phyloP scores from a whole-genome alignment of 2,888 invertebrate genomes.

The Synergus umbraculus region DNA sequence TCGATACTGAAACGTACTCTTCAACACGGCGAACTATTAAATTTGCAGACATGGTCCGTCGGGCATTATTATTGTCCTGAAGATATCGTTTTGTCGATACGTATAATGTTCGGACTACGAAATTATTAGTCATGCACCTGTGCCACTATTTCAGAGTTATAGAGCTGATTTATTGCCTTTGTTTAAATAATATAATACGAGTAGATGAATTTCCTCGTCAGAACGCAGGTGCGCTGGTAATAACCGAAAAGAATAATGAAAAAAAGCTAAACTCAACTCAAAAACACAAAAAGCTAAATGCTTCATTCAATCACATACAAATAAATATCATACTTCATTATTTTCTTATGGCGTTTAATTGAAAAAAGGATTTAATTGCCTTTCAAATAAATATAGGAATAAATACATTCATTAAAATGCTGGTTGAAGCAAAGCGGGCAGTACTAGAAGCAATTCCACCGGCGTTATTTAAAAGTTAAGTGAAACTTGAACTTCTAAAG shows the following conservation, averaged over 20 bases:
- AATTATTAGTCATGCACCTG: slow-evolving; percentile 36
- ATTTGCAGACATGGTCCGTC: slow-evolving; percentile 6
- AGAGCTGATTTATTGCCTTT: slow-evolving; percentile 27
- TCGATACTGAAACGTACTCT: slow-evolving; percentile 1
- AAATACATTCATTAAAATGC: too few species aligned
- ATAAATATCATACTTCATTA: too few species aligned
- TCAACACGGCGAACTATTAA: slow-evolving; percentile 20
- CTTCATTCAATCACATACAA: too few species aligned
- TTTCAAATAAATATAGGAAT: too few species aligned
- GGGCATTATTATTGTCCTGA: slow-evolving; percentile 24
- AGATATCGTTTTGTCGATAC: slow-evolving; percentile 23
- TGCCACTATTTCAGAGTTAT: slow-evolving; percentile 23
- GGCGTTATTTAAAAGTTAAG: too few species aligned
- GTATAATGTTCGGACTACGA: slow-evolving; percentile 23
- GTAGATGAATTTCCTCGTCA: slow-evolving; percentile 5
- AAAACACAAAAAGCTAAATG: slow-evolving; percentile 1
- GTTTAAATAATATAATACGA: slow-evolving; percentile 29
- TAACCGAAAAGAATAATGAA: slow-evolving; percentile 9
- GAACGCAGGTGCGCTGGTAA: slow-evolving; percentile 23
- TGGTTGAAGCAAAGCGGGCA: too few species aligned
- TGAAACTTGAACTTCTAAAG: too few species aligned
- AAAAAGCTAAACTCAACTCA: background rate
- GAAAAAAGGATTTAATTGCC: too few species aligned
- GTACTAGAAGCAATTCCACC: too few species aligned
- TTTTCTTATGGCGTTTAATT: too few species aligned